phyloP scores from a whole-genome alignment of 2,888 invertebrate species.

The Pseudococcus jackbeardsleyi region DNA sequence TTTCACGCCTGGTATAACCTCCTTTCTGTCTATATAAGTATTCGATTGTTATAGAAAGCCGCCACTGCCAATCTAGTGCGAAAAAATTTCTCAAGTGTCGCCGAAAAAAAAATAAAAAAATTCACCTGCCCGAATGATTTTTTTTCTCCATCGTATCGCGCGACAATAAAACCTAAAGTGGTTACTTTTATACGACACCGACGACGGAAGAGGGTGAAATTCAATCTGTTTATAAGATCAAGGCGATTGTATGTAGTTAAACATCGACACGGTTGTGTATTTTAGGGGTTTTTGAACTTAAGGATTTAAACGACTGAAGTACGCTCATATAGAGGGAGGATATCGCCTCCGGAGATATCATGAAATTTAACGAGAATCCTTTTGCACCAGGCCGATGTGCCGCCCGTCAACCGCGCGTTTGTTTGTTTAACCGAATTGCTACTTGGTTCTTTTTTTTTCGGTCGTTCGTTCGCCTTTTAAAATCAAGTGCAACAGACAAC shows the following conservation, averaged over 20 bases:
- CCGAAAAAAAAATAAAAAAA: background rate
- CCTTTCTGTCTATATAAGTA: no score
- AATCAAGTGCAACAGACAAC: conserved; percentile 61
- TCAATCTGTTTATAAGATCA: conserved; percentile 63
- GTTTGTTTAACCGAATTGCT: conserved; percentile 58
- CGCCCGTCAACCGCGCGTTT: conserved; percentile 41
- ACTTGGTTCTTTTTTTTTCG: background rate
- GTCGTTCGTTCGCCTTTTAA: conserved; percentile 11
- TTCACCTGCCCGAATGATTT: conserved; percentile 29
- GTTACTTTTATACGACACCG: conserved; percentile 38
- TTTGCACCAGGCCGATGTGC: conserved; percentile 6
- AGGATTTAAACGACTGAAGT: conserved; percentile 60
- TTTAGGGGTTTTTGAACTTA: conserved; percentile 57
- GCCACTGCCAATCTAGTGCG: conserved; percentile 1
- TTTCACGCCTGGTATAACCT: conserved; percentile 31
- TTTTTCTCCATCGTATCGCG: background rate
- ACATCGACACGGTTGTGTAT: conserved; percentile 60
- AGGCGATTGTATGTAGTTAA: conserved; percentile 59
- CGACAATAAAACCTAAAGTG: conserved; percentile 43
- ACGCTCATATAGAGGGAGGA: conserved; percentile 53
- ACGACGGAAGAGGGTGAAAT: conserved; percentile 60
- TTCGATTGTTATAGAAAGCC: conserved; percentile 24
- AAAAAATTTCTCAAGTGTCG: conserved; percentile 27
- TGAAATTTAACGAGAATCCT: conserved; percentile 57
- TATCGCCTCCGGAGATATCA: conserved; percentile 62